Evolutionary conservation across 2,888 invertebrate genomes (phyloP), one percentile per base, ranked within the genome.

Genomic region (Augiades crinisus): DNA sequence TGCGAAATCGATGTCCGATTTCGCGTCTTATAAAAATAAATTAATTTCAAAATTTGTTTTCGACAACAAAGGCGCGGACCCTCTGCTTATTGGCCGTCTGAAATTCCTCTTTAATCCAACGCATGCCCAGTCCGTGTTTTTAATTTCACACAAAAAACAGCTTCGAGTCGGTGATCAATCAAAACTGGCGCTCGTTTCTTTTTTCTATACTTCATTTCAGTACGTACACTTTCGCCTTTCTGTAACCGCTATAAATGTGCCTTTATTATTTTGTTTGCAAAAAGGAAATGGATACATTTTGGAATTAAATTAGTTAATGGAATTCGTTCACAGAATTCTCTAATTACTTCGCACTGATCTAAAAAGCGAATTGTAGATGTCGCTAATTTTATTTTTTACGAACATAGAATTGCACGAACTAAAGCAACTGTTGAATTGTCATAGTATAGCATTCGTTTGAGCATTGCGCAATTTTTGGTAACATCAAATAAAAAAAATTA

Each of bases 91-190:
- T 77, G 73, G 75, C 69, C 65, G 68, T 70, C 74, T 71, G 76
- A 78, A 83, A 87, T 86, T 86, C 81, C 78, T 82, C 78, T 80
- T 81, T 80, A 83, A 87, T 86, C 83, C 86, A 75, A 80, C 80
- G 82, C 80, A 83, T 81, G 82, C 80, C 75, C 79, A 80, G 72
- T 78, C 70, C 80, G 74, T 72, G 80, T 86, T 87, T 88, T 87
- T 89, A 89, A 89, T 89, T 88, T 84, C 81, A 82, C 81, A 84
- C 82, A 88, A 89, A 87, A 84, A 89, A 78, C 76, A 64, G 75
- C 77, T 76, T 65, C 62, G 78, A 79, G 74, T 78, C 73, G 88
- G 89, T 89, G 88, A 89, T 89, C 89, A 89, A 89, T 89, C 89
- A 89, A 84, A 86, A 81, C 77, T 76, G 77, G 75, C 72, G 80